Conservation (phyloP, 2,797 vertebrate species). For the Poecile montanus region DNA sequence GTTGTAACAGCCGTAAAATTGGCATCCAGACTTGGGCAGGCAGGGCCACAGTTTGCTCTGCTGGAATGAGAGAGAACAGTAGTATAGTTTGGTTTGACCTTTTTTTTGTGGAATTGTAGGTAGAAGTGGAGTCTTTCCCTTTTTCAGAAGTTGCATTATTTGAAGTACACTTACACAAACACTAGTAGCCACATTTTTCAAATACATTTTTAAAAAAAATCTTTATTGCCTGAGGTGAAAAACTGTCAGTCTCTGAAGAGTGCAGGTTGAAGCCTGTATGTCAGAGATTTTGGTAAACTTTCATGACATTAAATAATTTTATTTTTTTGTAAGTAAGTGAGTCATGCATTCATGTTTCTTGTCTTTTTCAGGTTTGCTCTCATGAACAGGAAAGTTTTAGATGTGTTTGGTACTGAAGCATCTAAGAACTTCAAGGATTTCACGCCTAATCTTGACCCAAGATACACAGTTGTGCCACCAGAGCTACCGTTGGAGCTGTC, state of each 20-base stretch:
- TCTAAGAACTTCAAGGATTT: conserved; percentile 91
- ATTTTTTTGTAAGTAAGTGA: neutral
- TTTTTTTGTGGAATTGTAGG: neutral
- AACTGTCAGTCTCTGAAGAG: neutral
- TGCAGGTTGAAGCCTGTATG: neutral
- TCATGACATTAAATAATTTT: neutral
- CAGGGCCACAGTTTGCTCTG: neutral
- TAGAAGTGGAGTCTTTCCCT: neutral
- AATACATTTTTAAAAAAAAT: neutral
- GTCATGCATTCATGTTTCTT: neutral
- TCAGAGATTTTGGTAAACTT: neutral
- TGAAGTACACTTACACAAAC: neutral
- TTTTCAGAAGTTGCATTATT: neutral
- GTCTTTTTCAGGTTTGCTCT: conserved; percentile 86
- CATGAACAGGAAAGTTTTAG: conserved; percentile 92
- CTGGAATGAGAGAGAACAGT: neutral
- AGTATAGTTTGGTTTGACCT: neutral
- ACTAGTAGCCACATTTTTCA: neutral
- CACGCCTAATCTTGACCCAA: conserved; percentile 88
- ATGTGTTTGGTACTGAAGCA: conserved; percentile 92
- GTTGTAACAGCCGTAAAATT: neutral
- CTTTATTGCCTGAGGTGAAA: neutral
- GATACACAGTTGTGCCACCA: conserved; percentile 77
- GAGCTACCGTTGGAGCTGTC: conserved; percentile 81
- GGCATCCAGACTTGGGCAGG: neutral